Base-by-base conservation (phyloP, 2,797 vertebrate species). In the Poeciliopsis paucimaculata region DNA sequence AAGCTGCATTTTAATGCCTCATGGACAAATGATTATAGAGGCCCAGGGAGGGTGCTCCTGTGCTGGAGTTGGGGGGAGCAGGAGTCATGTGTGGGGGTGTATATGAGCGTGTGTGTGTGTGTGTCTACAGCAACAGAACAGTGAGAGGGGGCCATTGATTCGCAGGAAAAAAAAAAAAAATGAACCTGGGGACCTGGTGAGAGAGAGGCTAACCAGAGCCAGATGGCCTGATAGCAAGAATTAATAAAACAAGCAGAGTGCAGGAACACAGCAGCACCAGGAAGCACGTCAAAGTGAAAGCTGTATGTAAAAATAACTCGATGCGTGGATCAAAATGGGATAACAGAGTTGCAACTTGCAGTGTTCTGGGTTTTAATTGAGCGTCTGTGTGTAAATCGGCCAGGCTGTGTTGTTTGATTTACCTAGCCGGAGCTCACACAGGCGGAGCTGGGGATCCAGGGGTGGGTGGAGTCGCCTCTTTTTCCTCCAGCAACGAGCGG, bases 401-500 rank as follows among this genome's bases (percentile, higher is more conserved):
- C 41, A 41, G 70, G 12, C 36, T 55, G 46, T 77, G 76, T 47
- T 77, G 77, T 84, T 87, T 80, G 82, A 81, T 43, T 94, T 95
- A 99, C 98, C 98, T 78, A 98, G 96, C 89, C 98, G 96, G 76
- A 99, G 97, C 94, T 99, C 98, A 89, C 98, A 96, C 78, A 99
- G 95, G 78, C 97, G 97, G 84, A 99, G 96, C 92, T 98, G 97
- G 49, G 98, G 98, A 90, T 99, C 98, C 87, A 99, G 96, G 15
- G 98, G 97, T 1, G 96, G 96, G 89, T 98, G 98, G 84, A 98
- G 96, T 92, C 97, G 95, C 90, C 97, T 96, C 94, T 98, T 99
- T 95, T 99, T 99, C 87, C 97, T 97, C 98, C 98, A 99, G 93
- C 98, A 99, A 66, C 98, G 98, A 62, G 98, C 97, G 16, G 98